Evolutionary conservation across 2,797 vertebrate genomes (phyloP).

Genomic region (Catostomus latipinnis): DNA sequence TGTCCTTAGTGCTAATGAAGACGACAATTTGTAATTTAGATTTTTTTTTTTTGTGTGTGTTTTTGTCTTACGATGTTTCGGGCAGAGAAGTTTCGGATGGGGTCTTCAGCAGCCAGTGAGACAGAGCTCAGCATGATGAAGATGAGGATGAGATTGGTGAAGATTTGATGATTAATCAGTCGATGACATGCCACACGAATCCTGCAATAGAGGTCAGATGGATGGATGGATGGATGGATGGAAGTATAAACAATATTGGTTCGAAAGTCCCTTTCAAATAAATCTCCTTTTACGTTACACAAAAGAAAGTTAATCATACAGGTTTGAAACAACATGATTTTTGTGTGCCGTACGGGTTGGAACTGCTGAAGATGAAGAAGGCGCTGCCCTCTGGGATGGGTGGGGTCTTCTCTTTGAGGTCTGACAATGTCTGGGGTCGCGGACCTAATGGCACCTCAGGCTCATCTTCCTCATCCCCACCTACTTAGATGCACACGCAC

Average conservation of each 20-base stretch:
- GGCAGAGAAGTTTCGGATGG: constrained; percentile 93
- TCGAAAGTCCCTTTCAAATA: too few relatives aligned
- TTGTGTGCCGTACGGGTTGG: constrained; percentile 87
- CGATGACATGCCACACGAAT: constrained; percentile 94
- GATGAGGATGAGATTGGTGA: constrained; percentile 97
- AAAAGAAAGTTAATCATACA: too few relatives aligned
- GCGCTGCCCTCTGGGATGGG: constrained; percentile 94
- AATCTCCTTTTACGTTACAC: too few relatives aligned
- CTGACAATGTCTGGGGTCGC: constrained; percentile 87
- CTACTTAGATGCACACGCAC: constrained; percentile 55
- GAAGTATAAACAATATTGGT: too few relatives aligned
- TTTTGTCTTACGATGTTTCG: constrained; percentile 89
- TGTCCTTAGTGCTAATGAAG: background rate
- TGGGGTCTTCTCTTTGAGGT: constrained; percentile 92
- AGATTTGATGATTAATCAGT: constrained; percentile 97
- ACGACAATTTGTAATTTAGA: background rate
- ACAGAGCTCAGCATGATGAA: constrained; percentile 99
- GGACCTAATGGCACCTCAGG: constrained; percentile 87
- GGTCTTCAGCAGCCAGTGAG: constrained; percentile 95
- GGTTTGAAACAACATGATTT: background rate
- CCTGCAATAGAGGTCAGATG: constrained; percentile 67
- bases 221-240: constrained; percentile 1
- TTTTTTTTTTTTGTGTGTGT: background rate
- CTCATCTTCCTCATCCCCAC: constrained; percentile 78
- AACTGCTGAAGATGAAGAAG: constrained; percentile 98